These are phyloP conservation scores for Spea multiplicata DNA, from an alignment of 2,113 vertebrate species.

Conservation along the genomic window DNA sequence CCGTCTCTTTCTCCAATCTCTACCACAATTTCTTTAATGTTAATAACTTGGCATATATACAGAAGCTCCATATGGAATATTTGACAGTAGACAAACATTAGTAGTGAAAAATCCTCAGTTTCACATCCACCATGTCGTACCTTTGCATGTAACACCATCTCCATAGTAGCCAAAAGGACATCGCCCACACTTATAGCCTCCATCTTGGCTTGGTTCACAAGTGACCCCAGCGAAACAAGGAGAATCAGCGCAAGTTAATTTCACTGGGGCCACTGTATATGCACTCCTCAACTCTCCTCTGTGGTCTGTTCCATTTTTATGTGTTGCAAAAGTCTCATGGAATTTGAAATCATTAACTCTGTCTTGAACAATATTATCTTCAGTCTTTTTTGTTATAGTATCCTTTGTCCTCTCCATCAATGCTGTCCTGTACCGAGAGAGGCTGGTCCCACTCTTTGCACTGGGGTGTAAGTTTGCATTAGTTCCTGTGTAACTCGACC, in stretches of 20 bases:
- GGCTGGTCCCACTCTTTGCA: neutral
- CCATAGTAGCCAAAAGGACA: slow-evolving; percentile 79
- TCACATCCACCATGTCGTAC: slow-evolving; percentile 54
- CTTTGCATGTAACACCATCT: slow-evolving; percentile 78
- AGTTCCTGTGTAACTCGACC: slow-evolving; percentile 24
- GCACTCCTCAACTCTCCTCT: slow-evolving; percentile 11
- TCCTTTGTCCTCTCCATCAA: slow-evolving; percentile 35
- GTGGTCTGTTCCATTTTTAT: slow-evolving; percentile 42
- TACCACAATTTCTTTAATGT: too few relatives aligned
- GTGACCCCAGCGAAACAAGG: slow-evolving; percentile 77
- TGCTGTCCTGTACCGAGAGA: slow-evolving; percentile 1
- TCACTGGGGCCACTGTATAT: slow-evolving; percentile 11
- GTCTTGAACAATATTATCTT: slow-evolving; percentile 42
- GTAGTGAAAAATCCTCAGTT: too few relatives aligned
- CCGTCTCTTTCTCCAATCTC: too few relatives aligned
- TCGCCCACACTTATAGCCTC: slow-evolving; percentile 67
- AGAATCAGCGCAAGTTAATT: slow-evolving; percentile 63
- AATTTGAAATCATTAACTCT: slow-evolving; percentile 35
- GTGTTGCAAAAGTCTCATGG: slow-evolving; percentile 43
- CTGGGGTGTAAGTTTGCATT: neutral
- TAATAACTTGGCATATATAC: too few relatives aligned
- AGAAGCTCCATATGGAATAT: too few relatives aligned
- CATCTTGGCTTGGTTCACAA: slow-evolving; percentile 65
- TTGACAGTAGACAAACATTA: too few relatives aligned
- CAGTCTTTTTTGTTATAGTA: slow-evolving; percentile 40